Percentiles rank a stretch among this genome's conserved stretches.
phyloP scores from a whole-genome alignment of 2,888 invertebrate genomes.

The Chouioia cunea region DNA sequence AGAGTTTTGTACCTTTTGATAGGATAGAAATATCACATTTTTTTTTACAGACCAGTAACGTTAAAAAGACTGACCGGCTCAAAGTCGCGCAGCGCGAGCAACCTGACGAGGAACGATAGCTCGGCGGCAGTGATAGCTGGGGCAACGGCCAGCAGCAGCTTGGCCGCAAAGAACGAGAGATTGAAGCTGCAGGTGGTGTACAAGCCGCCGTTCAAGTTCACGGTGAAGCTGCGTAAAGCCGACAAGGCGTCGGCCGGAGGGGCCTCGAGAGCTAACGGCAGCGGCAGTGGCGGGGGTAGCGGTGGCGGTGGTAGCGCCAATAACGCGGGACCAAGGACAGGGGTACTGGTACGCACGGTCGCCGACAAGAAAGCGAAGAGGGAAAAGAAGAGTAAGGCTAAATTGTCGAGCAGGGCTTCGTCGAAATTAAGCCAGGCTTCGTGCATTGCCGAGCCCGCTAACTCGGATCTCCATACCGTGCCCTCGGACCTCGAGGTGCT shows the following conservation, averaged over 20 bases:
- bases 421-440: conserved; percentile 47
- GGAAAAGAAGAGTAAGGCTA: conserved; percentile 49
- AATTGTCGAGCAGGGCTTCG: conserved; percentile 43
- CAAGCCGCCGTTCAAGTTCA: conserved; percentile 89
- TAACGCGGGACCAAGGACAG: conserved; percentile 65
- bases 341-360: conserved; percentile 69
- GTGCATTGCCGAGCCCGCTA: conserved; percentile 64
- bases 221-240: conserved; percentile 81
- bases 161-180: conserved; percentile 57
- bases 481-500: conserved; percentile 75
- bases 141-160: conserved; percentile 36
- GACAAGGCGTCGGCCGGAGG: conserved; percentile 71
- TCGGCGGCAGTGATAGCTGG: conserved; percentile 41
- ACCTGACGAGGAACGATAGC: conserved; percentile 71
- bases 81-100: conserved; percentile 80
- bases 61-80: conserved; percentile 56
- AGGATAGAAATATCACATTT: too few species aligned
- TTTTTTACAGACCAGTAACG: conserved; percentile 59
- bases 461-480: conserved; percentile 74
- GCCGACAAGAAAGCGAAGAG: conserved; percentile 45
- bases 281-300: conserved; percentile 38
- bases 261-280: not conserved
- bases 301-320: conserved; percentile 45
- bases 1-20: too few species aligned
- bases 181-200: conserved; percentile 86